phyloP scores from a whole-genome alignment of 2,888 invertebrate species.

The Sussaba pulchella region DNA sequence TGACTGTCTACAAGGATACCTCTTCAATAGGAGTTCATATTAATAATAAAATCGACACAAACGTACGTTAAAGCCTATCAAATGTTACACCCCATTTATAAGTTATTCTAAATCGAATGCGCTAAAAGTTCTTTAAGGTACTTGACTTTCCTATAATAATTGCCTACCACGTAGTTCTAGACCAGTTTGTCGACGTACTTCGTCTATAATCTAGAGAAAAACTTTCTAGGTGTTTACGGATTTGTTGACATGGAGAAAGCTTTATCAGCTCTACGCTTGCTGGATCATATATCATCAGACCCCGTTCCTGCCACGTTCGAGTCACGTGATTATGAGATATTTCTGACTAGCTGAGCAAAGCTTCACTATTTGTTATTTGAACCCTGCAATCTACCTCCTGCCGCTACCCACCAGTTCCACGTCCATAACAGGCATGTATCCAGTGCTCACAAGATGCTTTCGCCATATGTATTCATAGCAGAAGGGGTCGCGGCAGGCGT shows the following conservation, averaged over 20 bases:
- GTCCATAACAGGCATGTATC: conserved; percentile 68
- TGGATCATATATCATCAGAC: not conserved
- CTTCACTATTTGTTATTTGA: conserved; percentile 21
- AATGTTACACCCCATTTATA: too few species aligned
- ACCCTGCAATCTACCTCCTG: conserved; percentile 20
- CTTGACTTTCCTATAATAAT: too few species aligned
- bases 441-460: conserved; percentile 71
- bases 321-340: conserved; percentile 1
- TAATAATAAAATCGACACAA: too few species aligned
- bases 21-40: too few species aligned
- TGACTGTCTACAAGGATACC: too few species aligned
- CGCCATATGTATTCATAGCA: conserved; percentile 43
- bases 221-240: not conserved
- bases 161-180: too few species aligned
- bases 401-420: conserved; percentile 73
- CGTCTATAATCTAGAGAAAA: conserved; percentile 7
- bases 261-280: not conserved
- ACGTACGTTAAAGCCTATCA: too few species aligned
- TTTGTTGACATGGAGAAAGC: not conserved
- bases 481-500: conserved; percentile 66
- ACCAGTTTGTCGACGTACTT: too few species aligned
- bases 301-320: not conserved
- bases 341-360: conserved; percentile 9
- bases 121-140: too few species aligned
- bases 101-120: too few species aligned